These are phyloP conservation scores for Halcyon smyrnensis DNA, from an alignment of 2,797 vertebrate species.

Conservation along the genomic window DNA sequence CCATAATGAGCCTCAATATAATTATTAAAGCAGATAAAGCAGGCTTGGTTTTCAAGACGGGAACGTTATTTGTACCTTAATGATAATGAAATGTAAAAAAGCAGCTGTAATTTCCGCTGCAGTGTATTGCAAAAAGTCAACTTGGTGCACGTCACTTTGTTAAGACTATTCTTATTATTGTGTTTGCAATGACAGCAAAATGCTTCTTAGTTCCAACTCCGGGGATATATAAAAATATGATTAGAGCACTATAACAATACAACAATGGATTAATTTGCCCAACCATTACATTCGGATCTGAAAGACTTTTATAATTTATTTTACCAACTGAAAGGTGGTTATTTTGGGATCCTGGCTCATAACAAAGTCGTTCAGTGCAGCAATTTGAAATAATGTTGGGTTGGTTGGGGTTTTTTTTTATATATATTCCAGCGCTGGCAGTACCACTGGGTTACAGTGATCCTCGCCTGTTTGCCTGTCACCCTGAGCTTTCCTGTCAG, in stretches of 20 bases:
- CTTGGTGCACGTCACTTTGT: slow-evolving; percentile 74
- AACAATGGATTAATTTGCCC: slow-evolving; percentile 74
- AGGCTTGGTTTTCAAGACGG: slow-evolving; percentile 50
- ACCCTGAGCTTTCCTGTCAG: neutral
- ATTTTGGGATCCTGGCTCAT: slow-evolving; percentile 58
- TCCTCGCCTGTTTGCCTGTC: neutral
- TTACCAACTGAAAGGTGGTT: slow-evolving; percentile 69
- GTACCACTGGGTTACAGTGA: neutral
- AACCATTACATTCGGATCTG: slow-evolving; percentile 49
- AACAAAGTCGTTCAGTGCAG: slow-evolving; percentile 25
- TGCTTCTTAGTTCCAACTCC: slow-evolving; percentile 72
- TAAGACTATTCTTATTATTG: slow-evolving; percentile 77
- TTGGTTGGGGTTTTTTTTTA: no score
- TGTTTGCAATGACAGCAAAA: slow-evolving; percentile 75
- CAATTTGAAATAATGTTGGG: neutral
- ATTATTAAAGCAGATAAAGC: slow-evolving; percentile 73
- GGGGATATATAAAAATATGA: slow-evolving; percentile 74
- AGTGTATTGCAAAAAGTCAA: slow-evolving; percentile 70
- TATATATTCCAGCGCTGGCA: neutral
- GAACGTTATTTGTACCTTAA: slow-evolving; percentile 73
- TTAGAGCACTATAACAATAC: slow-evolving; percentile 73
- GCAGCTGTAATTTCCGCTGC: slow-evolving; percentile 71
- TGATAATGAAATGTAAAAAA: slow-evolving; percentile 77
- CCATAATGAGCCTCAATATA: slow-evolving; percentile 62
- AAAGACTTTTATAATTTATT: slow-evolving; percentile 68